These are phyloP conservation scores for Labeo rohita DNA, from an alignment of 2,113 vertebrate species.

Conservation along the genomic window DNA sequence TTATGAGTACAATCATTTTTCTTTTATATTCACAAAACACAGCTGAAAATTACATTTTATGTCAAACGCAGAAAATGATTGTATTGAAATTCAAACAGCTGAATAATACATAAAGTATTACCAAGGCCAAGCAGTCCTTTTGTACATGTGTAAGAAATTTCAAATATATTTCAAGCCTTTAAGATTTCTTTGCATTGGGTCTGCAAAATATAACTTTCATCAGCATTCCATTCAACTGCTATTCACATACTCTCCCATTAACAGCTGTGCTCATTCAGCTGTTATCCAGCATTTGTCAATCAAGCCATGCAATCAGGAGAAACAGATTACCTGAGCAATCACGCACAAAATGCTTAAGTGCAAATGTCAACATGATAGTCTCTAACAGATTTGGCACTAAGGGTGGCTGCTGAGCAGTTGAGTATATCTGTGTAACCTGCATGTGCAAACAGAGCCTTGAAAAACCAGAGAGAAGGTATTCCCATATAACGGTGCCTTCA, in stretches of 20 bases:
- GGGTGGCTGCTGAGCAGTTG: not conserved
- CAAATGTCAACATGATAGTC: conserved; percentile 9
- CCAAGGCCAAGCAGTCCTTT: not conserved
- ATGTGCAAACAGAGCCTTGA: not conserved
- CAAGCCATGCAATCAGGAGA: conserved; percentile 38
- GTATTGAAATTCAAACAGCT: not conserved
- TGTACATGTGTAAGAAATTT: not conserved
- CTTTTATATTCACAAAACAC: not conserved
- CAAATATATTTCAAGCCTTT: not conserved
- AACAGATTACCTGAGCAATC: conserved; percentile 37
- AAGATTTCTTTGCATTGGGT: not conserved
- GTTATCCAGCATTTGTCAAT: conserved; percentile 30
- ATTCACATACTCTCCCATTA: conserved; percentile 26
- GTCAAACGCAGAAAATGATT: not conserved
- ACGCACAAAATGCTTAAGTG: conserved; percentile 20
- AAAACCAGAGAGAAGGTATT: not conserved
- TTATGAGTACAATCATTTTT: not conserved
- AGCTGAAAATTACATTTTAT: not conserved
- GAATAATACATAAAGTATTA: not conserved
- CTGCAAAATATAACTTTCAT: conserved; percentile 2
- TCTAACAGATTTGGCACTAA: conserved; percentile 14
- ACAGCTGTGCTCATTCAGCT: conserved; percentile 4
- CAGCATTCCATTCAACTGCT: conserved; percentile 24
- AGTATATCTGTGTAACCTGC: not conserved
- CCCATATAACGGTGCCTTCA: not conserved